Base-by-base conservation (phyloP, 1,140 invertebrate genomes). In the Charaxes varanes region DNA sequence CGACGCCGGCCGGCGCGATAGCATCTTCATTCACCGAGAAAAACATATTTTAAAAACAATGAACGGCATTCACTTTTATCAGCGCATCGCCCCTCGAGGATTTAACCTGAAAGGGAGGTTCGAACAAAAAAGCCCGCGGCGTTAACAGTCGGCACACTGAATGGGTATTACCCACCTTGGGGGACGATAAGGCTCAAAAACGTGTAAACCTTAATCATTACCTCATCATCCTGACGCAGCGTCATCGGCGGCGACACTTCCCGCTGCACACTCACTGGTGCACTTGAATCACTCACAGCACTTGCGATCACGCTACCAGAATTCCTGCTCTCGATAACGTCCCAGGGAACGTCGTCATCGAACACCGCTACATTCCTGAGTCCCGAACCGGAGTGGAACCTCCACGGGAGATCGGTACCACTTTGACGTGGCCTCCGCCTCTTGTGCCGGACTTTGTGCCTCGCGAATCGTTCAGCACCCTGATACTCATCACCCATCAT, bases 361-460 rank as follows among this genome's bases (percentile, higher is more conserved):
- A 68, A 82, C 34, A 69, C 64, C 10, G 61, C 62, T 16, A 80
- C 76, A 46, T 83, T 83, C 28, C 67, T 34, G 34, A 64, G 11
- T 30, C 53, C 37, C 4, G 49, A 36, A 0, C 72, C 76, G 7
- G 62, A 56, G 24, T 82, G 78, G 41, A 82, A 82, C 36, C 69
- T 62, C 76, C 76, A 82, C 2, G 76, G 78, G 1, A 69, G 44
- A 3, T 73, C 66, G 7, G 63, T 59, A n/a, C 73, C 73, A 28
- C 62, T 70, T 43, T 78, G 64, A 19, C 76, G 51, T 2, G 76
- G 62, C 33, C 70, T 46, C 0, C 78, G 65, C 23, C 79, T 41
- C 68, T 83, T 83, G 34, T 83, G 79, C 34, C 79, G 44, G 27
- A 83, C 79, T 60, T 67, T 67, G 28, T 83, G 79, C 30, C 73